Evolutionary conservation across 2,888 invertebrate species (phyloP).

Genomic region (Agriotes lineatus): DNA sequence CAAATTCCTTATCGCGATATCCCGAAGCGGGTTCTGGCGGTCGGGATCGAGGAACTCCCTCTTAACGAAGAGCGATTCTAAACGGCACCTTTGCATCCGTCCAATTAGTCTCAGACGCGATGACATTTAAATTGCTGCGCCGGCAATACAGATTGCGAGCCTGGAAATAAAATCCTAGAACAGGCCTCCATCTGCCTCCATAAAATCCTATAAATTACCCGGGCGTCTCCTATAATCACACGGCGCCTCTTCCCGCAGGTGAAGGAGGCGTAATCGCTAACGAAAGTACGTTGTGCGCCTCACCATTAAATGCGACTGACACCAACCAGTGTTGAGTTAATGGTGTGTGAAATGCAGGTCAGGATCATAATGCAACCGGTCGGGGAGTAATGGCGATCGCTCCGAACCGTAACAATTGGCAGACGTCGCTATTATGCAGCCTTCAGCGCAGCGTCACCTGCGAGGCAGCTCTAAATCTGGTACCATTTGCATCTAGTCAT

Average conservation of each 20-base stretch:
- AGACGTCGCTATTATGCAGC: background rate
- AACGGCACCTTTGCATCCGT: background rate
- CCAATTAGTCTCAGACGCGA: background rate
- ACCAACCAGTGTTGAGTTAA: background rate
- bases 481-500: too few relatives aligned
- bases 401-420: background rate
- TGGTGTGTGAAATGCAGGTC: slow-evolving; percentile 6
- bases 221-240: background rate
- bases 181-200: too few relatives aligned
- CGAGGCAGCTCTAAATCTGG: too few relatives aligned
- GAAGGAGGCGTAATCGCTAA: background rate
- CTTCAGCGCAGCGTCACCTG: too few relatives aligned
- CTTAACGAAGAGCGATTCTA: background rate
- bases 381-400: background rate
- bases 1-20: slow-evolving; percentile 1
- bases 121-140: background rate
- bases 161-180: background rate
- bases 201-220: background rate
- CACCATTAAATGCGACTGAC: background rate
- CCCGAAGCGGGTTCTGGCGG: background rate
- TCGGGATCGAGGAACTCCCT: background rate
- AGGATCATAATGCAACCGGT: slow-evolving; percentile 4
- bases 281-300: background rate
- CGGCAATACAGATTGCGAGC: background rate
- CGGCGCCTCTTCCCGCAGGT: background rate